These are phyloP conservation scores for Hippolais icterina DNA, from an alignment of 2,113 vertebrate species.

Conservation along the genomic window DNA sequence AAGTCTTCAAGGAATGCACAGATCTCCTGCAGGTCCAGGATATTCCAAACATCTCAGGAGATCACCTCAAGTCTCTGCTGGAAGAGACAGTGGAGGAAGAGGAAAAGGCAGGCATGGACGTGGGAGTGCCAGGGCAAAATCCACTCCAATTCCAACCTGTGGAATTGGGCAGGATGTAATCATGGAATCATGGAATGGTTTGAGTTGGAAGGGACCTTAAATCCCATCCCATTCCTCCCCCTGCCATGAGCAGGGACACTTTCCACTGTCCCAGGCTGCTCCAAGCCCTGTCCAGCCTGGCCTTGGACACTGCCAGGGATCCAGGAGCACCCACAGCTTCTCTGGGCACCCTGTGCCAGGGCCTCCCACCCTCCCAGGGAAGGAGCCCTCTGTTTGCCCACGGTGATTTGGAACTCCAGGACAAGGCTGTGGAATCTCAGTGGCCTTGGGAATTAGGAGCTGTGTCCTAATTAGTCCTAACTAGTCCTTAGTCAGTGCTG, in stretches of 20 bases:
- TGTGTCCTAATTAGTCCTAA: not conserved
- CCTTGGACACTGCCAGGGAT: not conserved
- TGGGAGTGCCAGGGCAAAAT: not conserved
- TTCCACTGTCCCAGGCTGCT: accelerated
- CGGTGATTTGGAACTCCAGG: not conserved
- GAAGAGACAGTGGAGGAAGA: not conserved
- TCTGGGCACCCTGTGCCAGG: not conserved
- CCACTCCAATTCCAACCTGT: accelerated
- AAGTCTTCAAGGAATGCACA: not conserved
- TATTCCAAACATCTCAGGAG: not conserved
- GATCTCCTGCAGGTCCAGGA: not conserved
- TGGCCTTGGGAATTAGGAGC: not conserved
- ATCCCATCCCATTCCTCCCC: accelerated
- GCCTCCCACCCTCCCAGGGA: accelerated
- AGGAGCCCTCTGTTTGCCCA: not conserved
- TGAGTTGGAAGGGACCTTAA: not conserved
- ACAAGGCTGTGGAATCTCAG: not conserved
- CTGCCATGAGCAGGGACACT: not conserved
- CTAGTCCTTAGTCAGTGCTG: not conserved
- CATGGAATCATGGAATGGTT: not conserved
- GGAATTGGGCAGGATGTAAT: not conserved
- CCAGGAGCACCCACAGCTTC: not conserved
- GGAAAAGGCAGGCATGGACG: not conserved
- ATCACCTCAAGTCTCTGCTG: not conserved
- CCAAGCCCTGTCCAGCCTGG: accelerated